Conservation (phyloP, 2,113 vertebrate species). For the Nothocercus julius region DNA sequence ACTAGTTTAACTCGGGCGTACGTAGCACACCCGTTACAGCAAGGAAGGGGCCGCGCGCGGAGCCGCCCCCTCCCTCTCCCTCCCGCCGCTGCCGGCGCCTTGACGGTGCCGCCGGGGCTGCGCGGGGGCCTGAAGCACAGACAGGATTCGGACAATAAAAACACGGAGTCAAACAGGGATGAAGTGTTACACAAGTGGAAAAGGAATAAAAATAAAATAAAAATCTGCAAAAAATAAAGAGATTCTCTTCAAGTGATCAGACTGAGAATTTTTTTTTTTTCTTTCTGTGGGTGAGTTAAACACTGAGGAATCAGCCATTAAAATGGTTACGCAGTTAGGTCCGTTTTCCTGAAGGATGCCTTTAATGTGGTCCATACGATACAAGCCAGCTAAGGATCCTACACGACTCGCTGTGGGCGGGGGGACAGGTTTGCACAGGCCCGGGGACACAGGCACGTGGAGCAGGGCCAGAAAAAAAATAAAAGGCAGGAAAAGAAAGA, state of each 20-base stretch:
- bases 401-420: not conserved
- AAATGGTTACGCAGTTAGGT: not conserved
- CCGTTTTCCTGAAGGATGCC: not conserved
- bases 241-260: not conserved
- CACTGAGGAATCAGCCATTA: not conserved
- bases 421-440: not conserved
- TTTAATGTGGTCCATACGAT: not conserved
- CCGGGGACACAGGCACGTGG: not conserved
- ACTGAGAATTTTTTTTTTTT: not conserved
- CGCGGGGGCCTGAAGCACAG: not conserved
- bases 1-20: not conserved
- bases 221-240: not conserved
- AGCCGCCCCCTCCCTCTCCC: not conserved
- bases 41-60: not conserved
- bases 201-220: not conserved
- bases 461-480: not conserved
- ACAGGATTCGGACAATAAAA: not conserved
- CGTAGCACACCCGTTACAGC: conserved; percentile 2
- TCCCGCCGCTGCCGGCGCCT: not conserved
- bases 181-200: not conserved
- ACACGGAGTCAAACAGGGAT: not conserved
- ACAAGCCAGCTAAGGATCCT: not conserved
- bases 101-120: not conserved
- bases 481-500: not conserved
- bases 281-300: not conserved